These are phyloP conservation scores for Heliconius ismenius DNA, from an alignment of 2,888 invertebrate genomes.

Conservation along the genomic window DNA sequence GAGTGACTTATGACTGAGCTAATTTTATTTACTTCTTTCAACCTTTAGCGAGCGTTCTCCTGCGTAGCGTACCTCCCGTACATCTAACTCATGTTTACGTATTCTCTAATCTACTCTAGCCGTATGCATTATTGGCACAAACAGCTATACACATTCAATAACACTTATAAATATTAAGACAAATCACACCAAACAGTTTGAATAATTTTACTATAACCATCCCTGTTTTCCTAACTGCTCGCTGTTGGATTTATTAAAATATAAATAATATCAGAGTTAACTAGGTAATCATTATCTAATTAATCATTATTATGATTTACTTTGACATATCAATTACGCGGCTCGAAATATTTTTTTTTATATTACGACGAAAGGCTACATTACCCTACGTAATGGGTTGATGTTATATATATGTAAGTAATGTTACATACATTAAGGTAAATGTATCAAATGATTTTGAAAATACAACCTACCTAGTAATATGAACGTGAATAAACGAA, in stretches of 20 bases:
- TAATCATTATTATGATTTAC: conserved; percentile 80
- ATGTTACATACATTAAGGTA: conserved; percentile 52
- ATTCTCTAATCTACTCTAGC: conserved; percentile 70
- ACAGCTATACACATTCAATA: conserved; percentile 77
- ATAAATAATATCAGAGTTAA: conserved; percentile 74
- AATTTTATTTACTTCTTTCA: conserved; percentile 60
- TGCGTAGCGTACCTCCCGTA: conserved; percentile 54
- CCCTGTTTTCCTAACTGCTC: conserved; percentile 82
- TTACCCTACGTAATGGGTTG: conserved; percentile 76
- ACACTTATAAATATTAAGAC: conserved; percentile 78
- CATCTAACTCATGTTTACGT: conserved; percentile 54
- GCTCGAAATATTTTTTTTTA: conserved; percentile 77
- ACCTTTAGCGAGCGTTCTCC: conserved; percentile 77
- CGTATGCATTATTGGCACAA: conserved; percentile 64
- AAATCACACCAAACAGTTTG: conserved; percentile 75
- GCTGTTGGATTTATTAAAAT: conserved; percentile 71
- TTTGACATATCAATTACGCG: conserved; percentile 82
- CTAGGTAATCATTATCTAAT: conserved; percentile 77
- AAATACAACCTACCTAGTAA: conserved; percentile 54
- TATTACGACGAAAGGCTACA: conserved; percentile 68
- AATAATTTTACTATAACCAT: conserved; percentile 74
- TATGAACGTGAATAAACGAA: conserved; percentile 53
- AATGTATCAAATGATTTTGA: conserved; percentile 53
- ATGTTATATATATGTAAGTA: conserved; percentile 51
- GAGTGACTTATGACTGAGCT: conserved; percentile 45